A percentile compares a stretch with the other conserved stretches of the same genome.
phyloP scores from a whole-genome alignment of 2,113 vertebrate species.

The Lamprotornis superbus region DNA sequence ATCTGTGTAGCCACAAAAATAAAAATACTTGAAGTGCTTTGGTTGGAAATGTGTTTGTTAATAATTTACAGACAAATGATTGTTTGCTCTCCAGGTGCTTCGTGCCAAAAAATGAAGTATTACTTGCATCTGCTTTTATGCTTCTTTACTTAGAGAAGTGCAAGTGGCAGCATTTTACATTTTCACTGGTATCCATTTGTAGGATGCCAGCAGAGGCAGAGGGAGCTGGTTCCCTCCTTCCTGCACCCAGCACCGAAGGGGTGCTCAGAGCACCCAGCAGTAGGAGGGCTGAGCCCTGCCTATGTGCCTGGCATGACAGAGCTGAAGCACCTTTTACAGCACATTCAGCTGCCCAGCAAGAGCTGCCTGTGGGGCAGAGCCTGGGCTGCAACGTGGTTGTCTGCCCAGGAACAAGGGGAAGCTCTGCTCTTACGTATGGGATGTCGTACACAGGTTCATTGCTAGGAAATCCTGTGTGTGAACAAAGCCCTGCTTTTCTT shows the following conservation, averaged over 20 bases:
- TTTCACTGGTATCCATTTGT: neutral
- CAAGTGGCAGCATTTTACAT: neutral
- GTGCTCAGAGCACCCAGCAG: rapidly evolving
- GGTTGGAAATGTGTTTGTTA: neutral
- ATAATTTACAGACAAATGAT: neutral
- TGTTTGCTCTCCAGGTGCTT: neutral
- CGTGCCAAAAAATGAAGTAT: neutral
- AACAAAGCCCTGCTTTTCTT: conserved; percentile 18
- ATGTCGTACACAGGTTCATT: neutral
- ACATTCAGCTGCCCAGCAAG: neutral
- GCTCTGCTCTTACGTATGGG: neutral
- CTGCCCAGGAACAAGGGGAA: neutral
- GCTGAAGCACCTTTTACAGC: neutral
- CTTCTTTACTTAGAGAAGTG: neutral
- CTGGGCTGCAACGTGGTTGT: neutral
- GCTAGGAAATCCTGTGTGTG: conserved; percentile 28
- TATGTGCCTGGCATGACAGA: rapidly evolving
- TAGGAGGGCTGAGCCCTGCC: neutral
- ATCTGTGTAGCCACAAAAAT: neutral
- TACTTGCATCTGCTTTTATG: neutral
- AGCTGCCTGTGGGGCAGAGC: neutral
- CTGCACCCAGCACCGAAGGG: rapidly evolving
- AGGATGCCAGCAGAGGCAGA: neutral
- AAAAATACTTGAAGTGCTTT: neutral
- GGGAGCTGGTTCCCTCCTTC: neutral